A percentile compares a stretch with the other conserved stretches of the same genome.
Conservation (phyloP, 2,888 invertebrate species). For the Tachina fera region DNA sequence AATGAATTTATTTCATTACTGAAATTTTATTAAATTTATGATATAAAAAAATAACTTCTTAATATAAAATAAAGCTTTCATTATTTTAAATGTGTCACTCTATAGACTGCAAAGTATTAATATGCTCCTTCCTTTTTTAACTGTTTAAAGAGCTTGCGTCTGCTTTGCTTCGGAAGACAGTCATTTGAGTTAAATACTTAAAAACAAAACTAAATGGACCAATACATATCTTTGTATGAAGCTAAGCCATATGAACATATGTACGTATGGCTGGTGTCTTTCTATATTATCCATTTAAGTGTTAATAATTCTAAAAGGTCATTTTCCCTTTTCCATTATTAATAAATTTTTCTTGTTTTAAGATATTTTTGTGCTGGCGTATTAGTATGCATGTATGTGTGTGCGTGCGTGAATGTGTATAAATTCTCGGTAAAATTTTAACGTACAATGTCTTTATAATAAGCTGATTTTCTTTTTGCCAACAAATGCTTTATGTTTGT, state of each 20-base stretch:
- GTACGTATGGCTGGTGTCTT: neutral
- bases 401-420: neutral
- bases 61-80: neutral
- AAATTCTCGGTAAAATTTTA: conserved; percentile 19
- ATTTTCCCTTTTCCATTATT: conserved; percentile 61
- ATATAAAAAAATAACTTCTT: neutral
- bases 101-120: neutral
- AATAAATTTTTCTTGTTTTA: conserved; percentile 43
- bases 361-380: neutral
- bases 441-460: conserved; percentile 32
- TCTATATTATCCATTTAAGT: conserved; percentile 40
- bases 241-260: neutral
- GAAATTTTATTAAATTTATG: neutral
- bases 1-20: too few species aligned
- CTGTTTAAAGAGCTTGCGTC: conserved; percentile 8
- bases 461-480: conserved; percentile 12
- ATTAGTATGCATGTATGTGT: neutral
- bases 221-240: neutral
- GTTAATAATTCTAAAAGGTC: conserved; percentile 60
- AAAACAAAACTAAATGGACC: neutral
- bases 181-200: neutral
- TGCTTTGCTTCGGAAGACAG: neutral
- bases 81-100: neutral
- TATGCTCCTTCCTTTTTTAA: neutral
- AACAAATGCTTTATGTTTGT: conserved; percentile 4